A percentile compares a stretch with the other conserved stretches of the same genome.
Evolutionary conservation across 2,888 invertebrate genomes (phyloP).

Genomic region (Seira musarum): DNA sequence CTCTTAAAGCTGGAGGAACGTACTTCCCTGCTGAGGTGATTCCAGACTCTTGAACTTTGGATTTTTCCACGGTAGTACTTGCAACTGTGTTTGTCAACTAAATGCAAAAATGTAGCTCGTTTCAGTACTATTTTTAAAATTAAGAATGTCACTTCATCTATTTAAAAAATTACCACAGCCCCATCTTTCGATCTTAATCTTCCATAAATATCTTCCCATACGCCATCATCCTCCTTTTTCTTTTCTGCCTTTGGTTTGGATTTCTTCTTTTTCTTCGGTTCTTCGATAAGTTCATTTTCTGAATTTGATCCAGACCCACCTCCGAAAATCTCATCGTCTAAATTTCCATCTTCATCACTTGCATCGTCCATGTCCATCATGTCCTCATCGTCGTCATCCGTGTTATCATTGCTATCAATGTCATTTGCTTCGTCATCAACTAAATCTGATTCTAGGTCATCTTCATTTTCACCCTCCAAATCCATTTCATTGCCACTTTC

Average conservation of each 20-base stretch:
- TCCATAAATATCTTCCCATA: conserved; percentile 96
- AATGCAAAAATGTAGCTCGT: too few relatives aligned
- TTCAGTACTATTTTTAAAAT: too few relatives aligned
- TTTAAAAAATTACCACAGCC: conserved; percentile 78
- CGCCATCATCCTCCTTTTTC: conserved; percentile 69
- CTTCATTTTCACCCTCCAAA: conserved; percentile 16
- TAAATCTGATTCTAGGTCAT: neutral
- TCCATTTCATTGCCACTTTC: conserved; percentile 39
- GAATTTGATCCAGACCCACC: conserved; percentile 54
- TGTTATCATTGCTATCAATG: conserved; percentile 49
- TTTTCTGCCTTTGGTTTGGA: conserved; percentile 66
- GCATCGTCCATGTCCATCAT: conserved; percentile 63
- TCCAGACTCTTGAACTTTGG: too few relatives aligned
- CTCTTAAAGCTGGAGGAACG: conserved; percentile 86
- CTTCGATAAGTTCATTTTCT: conserved; percentile 66
- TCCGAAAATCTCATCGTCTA: conserved; percentile 51
- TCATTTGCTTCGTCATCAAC: conserved; percentile 20
- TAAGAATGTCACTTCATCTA: too few relatives aligned
- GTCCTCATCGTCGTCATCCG: conserved; percentile 67
- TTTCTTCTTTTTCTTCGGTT: conserved; percentile 57
- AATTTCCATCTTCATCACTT: conserved; percentile 59
- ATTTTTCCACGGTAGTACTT: too few relatives aligned
- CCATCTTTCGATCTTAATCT: conserved; percentile 86
- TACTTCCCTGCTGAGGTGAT: conserved; percentile 76
- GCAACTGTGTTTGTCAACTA: too few relatives aligned